Conservation (phyloP, 2,113 vertebrate species). For the Chunga burmeisteri region DNA sequence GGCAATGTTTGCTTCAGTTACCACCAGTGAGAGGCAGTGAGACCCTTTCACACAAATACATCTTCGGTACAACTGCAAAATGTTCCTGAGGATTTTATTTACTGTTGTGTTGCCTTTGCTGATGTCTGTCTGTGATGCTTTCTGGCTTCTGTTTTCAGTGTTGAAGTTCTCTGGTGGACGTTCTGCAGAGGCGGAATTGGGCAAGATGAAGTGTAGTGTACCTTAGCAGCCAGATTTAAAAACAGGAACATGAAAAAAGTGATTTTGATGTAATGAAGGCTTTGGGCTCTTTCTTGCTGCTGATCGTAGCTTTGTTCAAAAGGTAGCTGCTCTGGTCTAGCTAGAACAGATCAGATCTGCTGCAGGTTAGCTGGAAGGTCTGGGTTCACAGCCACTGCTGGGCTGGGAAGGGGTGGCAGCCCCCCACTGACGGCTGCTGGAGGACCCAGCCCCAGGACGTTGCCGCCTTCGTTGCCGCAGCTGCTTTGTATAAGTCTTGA, state of each 20-base stretch:
- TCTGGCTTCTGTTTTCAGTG: background rate
- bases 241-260: background rate
- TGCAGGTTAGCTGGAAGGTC: accelerated
- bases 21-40: background rate
- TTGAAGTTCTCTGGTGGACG: background rate
- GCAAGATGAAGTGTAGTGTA: too few species aligned
- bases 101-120: background rate
- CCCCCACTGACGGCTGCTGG: accelerated
- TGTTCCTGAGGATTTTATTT: background rate
- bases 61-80: background rate
- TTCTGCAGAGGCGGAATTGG: background rate
- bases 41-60: background rate
- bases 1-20: background rate
- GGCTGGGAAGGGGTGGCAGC: background rate
- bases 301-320: background rate
- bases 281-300: background rate
- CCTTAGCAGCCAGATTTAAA: background rate
- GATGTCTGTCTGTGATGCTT: background rate
- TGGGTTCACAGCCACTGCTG: background rate
- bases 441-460: background rate
- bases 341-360: accelerated
- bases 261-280: background rate
- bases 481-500: background rate
- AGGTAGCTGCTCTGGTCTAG: background rate
- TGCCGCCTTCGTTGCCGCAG: accelerated